phyloP scores from a whole-genome alignment of 2,888 invertebrate genomes.

The Coelopa pilipes region DNA sequence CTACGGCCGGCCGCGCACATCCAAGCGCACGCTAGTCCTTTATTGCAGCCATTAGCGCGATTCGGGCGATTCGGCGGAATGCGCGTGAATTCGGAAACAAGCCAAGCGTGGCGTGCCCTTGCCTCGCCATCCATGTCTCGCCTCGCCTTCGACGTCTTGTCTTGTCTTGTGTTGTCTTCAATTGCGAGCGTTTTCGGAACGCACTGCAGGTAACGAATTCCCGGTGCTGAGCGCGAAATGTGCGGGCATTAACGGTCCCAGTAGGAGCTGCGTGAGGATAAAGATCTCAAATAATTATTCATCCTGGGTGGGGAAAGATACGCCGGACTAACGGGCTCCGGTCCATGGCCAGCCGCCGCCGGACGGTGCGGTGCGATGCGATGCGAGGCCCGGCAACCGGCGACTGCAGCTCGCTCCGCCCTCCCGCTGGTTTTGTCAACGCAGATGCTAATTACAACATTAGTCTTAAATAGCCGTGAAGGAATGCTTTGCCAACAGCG shows the following conservation, averaged over 20 bases:
- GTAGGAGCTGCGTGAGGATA: slow-evolving; percentile 61
- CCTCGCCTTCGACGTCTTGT: no score
- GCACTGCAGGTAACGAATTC: slow-evolving; percentile 57
- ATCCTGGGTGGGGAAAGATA: slow-evolving; percentile 59
- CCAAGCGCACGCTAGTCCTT: slow-evolving; percentile 40
- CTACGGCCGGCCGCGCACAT: not conserved
- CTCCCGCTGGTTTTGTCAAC: slow-evolving; percentile 64
- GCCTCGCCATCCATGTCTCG: slow-evolving; percentile 14
- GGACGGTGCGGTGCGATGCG: not conserved
- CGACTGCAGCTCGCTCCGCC: slow-evolving; percentile 16
- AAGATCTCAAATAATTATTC: slow-evolving; percentile 66
- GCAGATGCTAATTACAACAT: slow-evolving; percentile 65
- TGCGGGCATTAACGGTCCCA: slow-evolving; percentile 63
- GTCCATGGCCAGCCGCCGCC: slow-evolving; percentile 36
- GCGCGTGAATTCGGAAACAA: slow-evolving; percentile 63
- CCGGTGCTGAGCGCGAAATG: slow-evolving; percentile 48
- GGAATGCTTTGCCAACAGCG: slow-evolving; percentile 55
- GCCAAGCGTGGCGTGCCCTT: slow-evolving; percentile 37
- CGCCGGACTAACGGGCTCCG: slow-evolving; percentile 17
- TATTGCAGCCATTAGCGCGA: slow-evolving; percentile 63
- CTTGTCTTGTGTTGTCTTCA: slow-evolving; percentile 40
- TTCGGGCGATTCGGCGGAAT: slow-evolving; percentile 56
- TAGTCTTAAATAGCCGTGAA: slow-evolving; percentile 52
- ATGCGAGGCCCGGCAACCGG: not conserved
- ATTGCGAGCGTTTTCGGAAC: slow-evolving; percentile 58